phyloP scores from a whole-genome alignment of 2,113 vertebrate species.

The Pluvialis apricaria region DNA sequence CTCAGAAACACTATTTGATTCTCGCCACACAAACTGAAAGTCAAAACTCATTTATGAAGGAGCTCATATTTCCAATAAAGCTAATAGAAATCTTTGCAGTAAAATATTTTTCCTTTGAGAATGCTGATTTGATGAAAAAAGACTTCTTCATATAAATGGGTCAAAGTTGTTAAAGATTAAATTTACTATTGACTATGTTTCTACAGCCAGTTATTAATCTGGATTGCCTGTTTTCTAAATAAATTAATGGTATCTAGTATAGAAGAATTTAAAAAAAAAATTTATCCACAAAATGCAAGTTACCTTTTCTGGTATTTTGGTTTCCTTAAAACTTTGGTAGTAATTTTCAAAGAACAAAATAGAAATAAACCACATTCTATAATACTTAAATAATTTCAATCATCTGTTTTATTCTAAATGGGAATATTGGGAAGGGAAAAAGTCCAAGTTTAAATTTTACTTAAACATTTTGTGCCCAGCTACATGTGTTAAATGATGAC shows the following conservation, averaged over 20 bases:
- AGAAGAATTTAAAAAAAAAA: background rate
- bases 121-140: background rate
- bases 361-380: background rate
- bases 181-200: background rate
- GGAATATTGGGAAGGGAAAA: background rate
- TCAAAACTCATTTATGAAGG: background rate
- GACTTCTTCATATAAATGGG: background rate
- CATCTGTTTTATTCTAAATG: background rate
- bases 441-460: background rate
- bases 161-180: background rate
- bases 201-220: background rate
- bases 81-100: background rate
- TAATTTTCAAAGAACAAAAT: background rate
- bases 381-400: background rate
- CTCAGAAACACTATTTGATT: background rate
- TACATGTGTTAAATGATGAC: background rate
- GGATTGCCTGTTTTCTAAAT: background rate
- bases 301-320: fast-evolving
- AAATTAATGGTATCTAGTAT: background rate
- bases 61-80: background rate
- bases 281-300: background rate
- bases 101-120: background rate
- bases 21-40: background rate
- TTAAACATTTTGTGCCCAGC: background rate
- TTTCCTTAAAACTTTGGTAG: background rate